A percentile compares a stretch with the other conserved stretches of the same genome.
These are phyloP conservation scores for Plagodis dolabraria DNA, from an alignment of 2,888 invertebrate species.

Conservation along the genomic window DNA sequence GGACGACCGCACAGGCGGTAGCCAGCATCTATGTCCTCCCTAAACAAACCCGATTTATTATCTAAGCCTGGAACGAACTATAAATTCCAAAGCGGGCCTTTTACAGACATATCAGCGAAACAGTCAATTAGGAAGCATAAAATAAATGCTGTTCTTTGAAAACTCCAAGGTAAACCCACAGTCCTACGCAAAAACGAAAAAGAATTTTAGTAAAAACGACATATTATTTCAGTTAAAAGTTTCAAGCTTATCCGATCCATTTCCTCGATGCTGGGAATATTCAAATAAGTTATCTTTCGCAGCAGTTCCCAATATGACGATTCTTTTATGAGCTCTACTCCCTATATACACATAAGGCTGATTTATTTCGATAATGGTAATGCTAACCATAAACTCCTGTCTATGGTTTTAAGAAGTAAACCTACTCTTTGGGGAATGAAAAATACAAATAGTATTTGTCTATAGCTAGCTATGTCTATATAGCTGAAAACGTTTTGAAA, in stretches of 20 bases:
- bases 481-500: too few species aligned
- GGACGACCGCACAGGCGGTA: too few species aligned
- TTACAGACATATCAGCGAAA: too few species aligned
- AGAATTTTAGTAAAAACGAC: conserved; percentile 58
- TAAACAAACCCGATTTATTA: too few species aligned
- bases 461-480: too few species aligned
- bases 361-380: conserved; percentile 37
- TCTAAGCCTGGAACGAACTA: too few species aligned
- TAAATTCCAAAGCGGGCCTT: too few species aligned
- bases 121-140: conserved; percentile 5
- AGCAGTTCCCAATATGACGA: conserved; percentile 51
- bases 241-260: conserved; percentile 68
- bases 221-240: conserved; percentile 77
- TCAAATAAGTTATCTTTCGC: conserved; percentile 70
- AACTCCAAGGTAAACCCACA: conserved; percentile 33
- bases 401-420: conserved; percentile 43
- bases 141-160: conserved; percentile 25
- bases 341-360: conserved; percentile 51
- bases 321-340: conserved; percentile 57
- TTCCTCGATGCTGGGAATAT: conserved; percentile 60
- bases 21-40: too few species aligned
- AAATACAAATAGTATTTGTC: conserved; percentile 25
- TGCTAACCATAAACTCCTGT: too few species aligned
- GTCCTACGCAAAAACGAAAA: conserved; percentile 39
- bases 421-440: conserved; percentile 20